A percentile compares a stretch with the other conserved stretches of the same genome.
phyloP scores from a whole-genome alignment of 2,113 vertebrate species.

The Cygnus atratus region DNA sequence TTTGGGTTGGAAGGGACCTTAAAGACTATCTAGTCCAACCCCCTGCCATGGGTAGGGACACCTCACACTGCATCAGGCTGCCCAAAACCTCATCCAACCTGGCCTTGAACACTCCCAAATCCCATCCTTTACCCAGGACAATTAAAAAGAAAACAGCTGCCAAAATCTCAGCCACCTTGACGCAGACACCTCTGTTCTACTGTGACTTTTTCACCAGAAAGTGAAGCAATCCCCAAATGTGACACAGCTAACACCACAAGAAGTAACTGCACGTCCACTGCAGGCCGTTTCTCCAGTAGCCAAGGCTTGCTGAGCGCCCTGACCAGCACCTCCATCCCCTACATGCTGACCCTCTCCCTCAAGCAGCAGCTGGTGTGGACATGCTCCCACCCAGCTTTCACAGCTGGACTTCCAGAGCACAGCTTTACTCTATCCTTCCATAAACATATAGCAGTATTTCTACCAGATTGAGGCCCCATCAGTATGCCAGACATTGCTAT shows the following conservation, averaged over 20 bases:
- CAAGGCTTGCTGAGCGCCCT: background rate
- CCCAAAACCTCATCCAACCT: too few relatives aligned
- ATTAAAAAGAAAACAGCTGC: accelerated
- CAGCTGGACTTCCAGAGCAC: background rate
- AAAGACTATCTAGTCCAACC: too few relatives aligned
- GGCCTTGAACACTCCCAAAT: background rate
- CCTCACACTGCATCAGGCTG: too few relatives aligned
- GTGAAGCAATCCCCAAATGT: background rate
- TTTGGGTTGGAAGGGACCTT: too few relatives aligned
- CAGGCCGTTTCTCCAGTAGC: background rate
- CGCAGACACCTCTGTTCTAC: background rate
- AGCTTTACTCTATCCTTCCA: background rate
- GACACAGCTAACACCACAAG: too few relatives aligned
- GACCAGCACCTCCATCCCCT: background rate
- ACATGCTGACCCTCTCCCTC: background rate
- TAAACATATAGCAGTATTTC: background rate
- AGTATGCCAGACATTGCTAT: background rate
- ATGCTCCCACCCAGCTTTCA: background rate
- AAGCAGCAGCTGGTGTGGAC: background rate
- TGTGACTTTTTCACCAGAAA: background rate
- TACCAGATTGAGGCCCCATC: background rate
- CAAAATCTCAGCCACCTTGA: background rate
- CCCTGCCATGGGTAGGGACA: too few relatives aligned
- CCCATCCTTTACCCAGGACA: background rate
- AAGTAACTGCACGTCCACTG: too few relatives aligned